phyloP scores from a whole-genome alignment of 2,888 invertebrate genomes.

The Tyria jacobaeae region DNA sequence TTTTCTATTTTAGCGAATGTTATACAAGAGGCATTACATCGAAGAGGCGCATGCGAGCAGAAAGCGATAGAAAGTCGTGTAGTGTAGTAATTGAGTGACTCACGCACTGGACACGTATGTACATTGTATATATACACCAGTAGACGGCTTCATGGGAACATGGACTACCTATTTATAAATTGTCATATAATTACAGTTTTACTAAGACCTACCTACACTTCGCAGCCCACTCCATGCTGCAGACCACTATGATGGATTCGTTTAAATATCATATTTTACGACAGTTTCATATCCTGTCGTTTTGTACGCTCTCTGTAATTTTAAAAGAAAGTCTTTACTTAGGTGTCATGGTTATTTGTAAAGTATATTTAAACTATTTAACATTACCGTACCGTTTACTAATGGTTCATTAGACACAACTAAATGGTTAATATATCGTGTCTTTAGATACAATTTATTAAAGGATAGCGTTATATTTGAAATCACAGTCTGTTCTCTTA shows the following conservation, averaged over 20 bases:
- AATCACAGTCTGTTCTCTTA: slow-evolving; percentile 54
- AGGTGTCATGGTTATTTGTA: slow-evolving; percentile 9
- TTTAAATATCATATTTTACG: slow-evolving; percentile 33
- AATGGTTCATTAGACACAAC: slow-evolving; percentile 19
- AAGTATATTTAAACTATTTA: slow-evolving; percentile 8
- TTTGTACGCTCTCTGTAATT: slow-evolving; percentile 19
- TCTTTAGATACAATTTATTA: slow-evolving; percentile 39
- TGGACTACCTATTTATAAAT: slow-evolving; percentile 68
- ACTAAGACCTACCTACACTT: slow-evolving; percentile 59
- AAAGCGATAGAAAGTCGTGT: slow-evolving; percentile 75
- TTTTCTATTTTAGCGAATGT: slow-evolving; percentile 80
- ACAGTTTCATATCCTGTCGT: slow-evolving; percentile 53
- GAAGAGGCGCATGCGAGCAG: slow-evolving; percentile 66
- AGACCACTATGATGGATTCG: slow-evolving; percentile 49
- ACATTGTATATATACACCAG: too few species aligned
- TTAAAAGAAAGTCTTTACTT: slow-evolving; percentile 20
- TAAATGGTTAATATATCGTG: slow-evolving; percentile 25
- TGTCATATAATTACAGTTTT: slow-evolving; percentile 66
- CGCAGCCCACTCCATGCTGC: slow-evolving; percentile 39
- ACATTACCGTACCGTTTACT: slow-evolving; percentile 20
- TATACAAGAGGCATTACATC: slow-evolving; percentile 71
- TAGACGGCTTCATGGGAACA: slow-evolving; percentile 50
- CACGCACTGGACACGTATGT: slow-evolving; percentile 66
- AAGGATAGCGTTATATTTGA: slow-evolving; percentile 4
- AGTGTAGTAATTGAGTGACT: slow-evolving; percentile 68